A percentile compares a stretch with the other conserved stretches of the same genome.
phyloP scores from a whole-genome alignment of 2,888 invertebrate genomes.

The Oxycera nigricornis region DNA sequence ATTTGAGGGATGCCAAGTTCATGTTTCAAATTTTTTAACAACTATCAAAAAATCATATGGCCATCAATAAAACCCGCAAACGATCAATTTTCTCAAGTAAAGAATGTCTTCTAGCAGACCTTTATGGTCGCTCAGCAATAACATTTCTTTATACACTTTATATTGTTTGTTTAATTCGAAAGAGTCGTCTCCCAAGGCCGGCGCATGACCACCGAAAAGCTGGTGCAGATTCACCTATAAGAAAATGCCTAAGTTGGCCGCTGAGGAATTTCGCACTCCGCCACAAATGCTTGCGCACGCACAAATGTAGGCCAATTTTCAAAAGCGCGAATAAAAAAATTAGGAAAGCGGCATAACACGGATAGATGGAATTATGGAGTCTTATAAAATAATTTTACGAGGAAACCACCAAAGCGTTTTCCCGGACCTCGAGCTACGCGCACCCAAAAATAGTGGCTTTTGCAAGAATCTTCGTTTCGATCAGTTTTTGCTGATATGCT shows the following conservation, averaged over 20 bases:
- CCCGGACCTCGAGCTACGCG: background rate
- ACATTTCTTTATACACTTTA: background rate
- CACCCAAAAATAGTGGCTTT: background rate
- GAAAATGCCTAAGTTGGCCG: background rate
- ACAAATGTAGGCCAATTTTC: slow-evolving; percentile 30
- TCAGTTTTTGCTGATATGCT: background rate
- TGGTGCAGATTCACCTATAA: background rate
- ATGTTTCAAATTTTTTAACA: background rate
- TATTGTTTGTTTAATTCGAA: background rate
- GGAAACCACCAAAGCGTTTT: slow-evolving; percentile 24
- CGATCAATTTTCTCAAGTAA: background rate
- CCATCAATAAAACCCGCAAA: background rate
- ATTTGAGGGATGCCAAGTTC: background rate
- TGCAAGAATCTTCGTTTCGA: slow-evolving; percentile 23
- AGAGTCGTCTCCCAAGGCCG: background rate
- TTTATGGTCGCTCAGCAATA: background rate
- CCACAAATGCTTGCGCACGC: background rate
- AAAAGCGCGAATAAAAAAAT: background rate
- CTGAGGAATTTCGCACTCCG: background rate
- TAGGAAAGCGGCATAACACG: background rate
- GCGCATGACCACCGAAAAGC: background rate
- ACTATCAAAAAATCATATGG: background rate
- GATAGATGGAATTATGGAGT: slow-evolving; percentile 31
- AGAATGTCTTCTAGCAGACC: background rate
- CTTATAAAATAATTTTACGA: slow-evolving; percentile 39